Evolutionary conservation across 2,888 invertebrate genomes (phyloP).

Genomic region (Cataglyphis altisquamis): DNA sequence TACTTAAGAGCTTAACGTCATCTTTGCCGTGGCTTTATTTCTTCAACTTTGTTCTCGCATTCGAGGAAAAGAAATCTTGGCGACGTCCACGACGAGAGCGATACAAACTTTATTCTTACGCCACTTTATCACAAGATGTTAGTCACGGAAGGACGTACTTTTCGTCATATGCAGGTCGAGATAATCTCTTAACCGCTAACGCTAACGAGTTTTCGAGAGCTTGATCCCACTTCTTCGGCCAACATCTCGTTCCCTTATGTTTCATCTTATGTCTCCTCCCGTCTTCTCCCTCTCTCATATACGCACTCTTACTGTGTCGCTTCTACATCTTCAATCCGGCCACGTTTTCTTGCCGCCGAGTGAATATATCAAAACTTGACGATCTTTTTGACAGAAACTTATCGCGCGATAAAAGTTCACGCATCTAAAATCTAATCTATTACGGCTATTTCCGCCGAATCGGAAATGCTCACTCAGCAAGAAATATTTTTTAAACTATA

Average conservation of each 20-base stretch:
- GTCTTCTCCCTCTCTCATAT: constrained; percentile 22
- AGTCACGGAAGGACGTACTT: constrained; percentile 78
- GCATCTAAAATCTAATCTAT: constrained; percentile 62
- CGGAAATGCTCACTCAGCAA: constrained; percentile 29
- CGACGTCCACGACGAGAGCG: constrained; percentile 74
- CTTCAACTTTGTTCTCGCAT: constrained; percentile 68
- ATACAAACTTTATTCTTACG: constrained; percentile 86
- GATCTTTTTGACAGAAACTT: constrained; percentile 5
- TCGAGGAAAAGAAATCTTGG: constrained; percentile 72
- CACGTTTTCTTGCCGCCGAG: constrained; percentile 11
- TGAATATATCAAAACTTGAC: constrained; percentile 31
- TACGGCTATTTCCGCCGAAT: constrained; percentile 29
- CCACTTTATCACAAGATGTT: constrained; percentile 84
- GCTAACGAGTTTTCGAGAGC: constrained; percentile 73
- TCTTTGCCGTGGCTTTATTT: constrained; percentile 66
- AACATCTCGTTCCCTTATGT: constrained; percentile 61
- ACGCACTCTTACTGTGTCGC: constrained; percentile 2
- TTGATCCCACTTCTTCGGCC: constrained; percentile 56
- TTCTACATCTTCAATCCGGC: constrained; percentile 11
- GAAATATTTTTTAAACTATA: constrained; percentile 61
- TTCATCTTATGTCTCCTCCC: constrained; percentile 55
- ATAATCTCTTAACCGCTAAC: constrained; percentile 75
- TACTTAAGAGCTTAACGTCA: constrained; percentile 81
- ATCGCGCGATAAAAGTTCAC: constrained; percentile 41
- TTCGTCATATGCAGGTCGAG: constrained; percentile 69